Conservation (phyloP, 2,113 vertebrate genomes). For the Polypterus bichir region DNA sequence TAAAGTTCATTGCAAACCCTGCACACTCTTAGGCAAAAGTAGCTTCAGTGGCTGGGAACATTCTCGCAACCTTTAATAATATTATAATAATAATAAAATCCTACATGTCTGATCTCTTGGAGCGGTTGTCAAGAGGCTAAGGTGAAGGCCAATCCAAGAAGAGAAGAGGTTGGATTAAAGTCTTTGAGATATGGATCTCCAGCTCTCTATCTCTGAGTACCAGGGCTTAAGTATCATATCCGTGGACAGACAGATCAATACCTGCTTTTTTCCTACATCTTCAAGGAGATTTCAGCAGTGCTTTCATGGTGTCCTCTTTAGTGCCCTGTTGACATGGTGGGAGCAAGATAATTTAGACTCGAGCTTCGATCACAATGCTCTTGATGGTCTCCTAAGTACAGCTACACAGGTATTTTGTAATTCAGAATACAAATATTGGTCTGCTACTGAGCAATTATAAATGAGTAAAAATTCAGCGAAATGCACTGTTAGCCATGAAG, state of each 20-base stretch:
- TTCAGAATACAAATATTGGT: slow-evolving; percentile 11
- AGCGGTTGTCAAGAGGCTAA: slow-evolving; percentile 60
- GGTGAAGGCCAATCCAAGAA: slow-evolving; percentile 63
- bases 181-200: slow-evolving; percentile 79
- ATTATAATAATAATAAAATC: slow-evolving; percentile 29
- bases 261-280: slow-evolving; percentile 70
- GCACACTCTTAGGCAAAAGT: not conserved
- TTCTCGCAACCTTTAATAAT: slow-evolving; percentile 4
- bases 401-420: slow-evolving; percentile 7
- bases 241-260: slow-evolving; percentile 97
- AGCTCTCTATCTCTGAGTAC: slow-evolving; percentile 74
- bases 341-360: slow-evolving; percentile 63
- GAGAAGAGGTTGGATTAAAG: slow-evolving; percentile 70
- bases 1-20: no score
- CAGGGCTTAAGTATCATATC: slow-evolving; percentile 87
- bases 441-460: slow-evolving; percentile 2
- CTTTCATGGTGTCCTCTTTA: slow-evolving; percentile 71
- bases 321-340: slow-evolving; percentile 71
- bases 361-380: slow-evolving; percentile 42
- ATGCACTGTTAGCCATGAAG: not conserved
- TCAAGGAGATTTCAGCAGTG: slow-evolving; percentile 88
- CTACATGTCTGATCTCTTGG: slow-evolving; percentile 66
- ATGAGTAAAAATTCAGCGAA: not conserved
- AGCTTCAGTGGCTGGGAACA: slow-evolving; percentile 6
- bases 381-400: slow-evolving; percentile 21